Base-by-base conservation (phyloP, 2,888 invertebrate genomes). In the Ophion slaviceki region DNA sequence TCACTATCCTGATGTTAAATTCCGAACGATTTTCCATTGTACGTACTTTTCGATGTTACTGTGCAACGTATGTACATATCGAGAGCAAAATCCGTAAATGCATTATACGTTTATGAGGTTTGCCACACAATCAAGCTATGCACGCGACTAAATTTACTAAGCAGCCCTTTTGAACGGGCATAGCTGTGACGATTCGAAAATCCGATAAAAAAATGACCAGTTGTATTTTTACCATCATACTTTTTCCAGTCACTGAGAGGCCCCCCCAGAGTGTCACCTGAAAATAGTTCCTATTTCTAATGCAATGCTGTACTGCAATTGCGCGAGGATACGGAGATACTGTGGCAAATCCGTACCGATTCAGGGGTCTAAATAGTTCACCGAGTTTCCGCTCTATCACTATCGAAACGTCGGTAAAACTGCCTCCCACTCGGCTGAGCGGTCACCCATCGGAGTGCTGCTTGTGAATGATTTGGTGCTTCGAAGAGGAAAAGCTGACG, bases 41-140 rank as follows among this genome's bases (percentile, higher is more conserved):
- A n/a, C 53, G 62, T 74, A 36, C 14, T 24, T n/a, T 66, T 64
- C 61, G 36, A 59, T 57, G 32, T 62, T 11, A 62, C 70, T 24
- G 28, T 57, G 62, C 74, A 28, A 75, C 83, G 53, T 14, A 68
- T 79, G 53, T 53, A 62, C 64, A 40, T 6, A 40, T 6, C 0
- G 53, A 70, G 17, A 79, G 53, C n/a, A 76, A 71, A 80, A 67
- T 66, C 75, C 61, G 76, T 76, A 61, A 75, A 28, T 64, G 36
- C 17, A 64, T 75, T 84, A 71, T 53, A 57, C 17, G 47, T 76
- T 76, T 47, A 66, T 47, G 20, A 53, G 53, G 28, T 40, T 71
- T 20, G 1, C 59, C 45, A 20, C 11, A 17, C 64, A 62, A 62
- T 68, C 47, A 61, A n/a, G 17, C 40, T 61, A 36, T 75, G 79